Percentiles rank a stretch among this genome's conserved stretches.
Evolutionary conservation across 2,888 invertebrate species (phyloP).

Genomic region (Arenicola marina): DNA sequence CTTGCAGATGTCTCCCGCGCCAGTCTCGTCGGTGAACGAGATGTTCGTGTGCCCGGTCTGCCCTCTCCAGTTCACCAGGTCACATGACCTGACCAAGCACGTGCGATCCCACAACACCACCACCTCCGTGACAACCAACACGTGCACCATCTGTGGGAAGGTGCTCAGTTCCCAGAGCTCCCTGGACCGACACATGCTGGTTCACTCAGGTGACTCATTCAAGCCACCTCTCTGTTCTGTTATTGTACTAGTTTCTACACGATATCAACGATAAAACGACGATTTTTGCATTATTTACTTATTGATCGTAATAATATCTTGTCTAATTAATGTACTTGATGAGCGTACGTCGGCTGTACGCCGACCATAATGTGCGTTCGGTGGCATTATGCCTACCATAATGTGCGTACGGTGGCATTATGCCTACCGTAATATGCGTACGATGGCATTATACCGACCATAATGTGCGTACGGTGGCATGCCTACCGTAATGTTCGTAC

Average conservation of each 20-base stretch:
- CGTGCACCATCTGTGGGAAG: conserved; percentile 73
- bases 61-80: conserved; percentile 67
- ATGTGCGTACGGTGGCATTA: too few relatives aligned
- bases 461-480: too few relatives aligned
- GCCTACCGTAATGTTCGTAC: too few relatives aligned
- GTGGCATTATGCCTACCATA: too few relatives aligned
- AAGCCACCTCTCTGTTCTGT: too few relatives aligned
- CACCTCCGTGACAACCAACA: conserved; percentile 65
- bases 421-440: too few relatives aligned
- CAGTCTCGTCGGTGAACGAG: conserved; percentile 45
- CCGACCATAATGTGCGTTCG: too few relatives aligned
- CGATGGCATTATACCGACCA: too few relatives aligned
- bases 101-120: conserved; percentile 66
- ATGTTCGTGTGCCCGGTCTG: conserved; percentile 71
- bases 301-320: neutral
- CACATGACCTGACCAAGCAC: conserved; percentile 74
- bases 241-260: too few relatives aligned
- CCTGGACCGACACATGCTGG: conserved; percentile 77
- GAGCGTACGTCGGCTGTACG: neutral
- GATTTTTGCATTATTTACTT: neutral
- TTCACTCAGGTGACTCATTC: conserved; percentile 73
- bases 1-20: too few relatives aligned
- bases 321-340: conserved; percentile 3
- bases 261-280: neutral
- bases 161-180: conserved; percentile 77